These are phyloP conservation scores for Ictidomys tridecemlineatus DNA, from an alignment of 2,113 vertebrate species.

Conservation along the genomic window DNA sequence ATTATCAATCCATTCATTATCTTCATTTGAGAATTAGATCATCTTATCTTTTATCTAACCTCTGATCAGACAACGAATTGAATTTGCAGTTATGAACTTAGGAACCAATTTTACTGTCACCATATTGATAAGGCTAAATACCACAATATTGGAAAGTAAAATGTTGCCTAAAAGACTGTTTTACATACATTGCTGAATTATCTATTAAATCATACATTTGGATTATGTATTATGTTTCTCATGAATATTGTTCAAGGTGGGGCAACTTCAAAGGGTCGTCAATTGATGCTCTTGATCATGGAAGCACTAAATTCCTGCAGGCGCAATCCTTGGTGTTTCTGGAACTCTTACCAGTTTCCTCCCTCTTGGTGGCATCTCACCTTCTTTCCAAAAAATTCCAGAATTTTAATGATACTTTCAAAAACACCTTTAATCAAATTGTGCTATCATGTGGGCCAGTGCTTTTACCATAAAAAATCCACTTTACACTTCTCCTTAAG, in stretches of 20 bases:
- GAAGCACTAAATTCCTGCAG: neutral
- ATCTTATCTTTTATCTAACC: neutral
- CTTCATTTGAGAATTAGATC: neutral
- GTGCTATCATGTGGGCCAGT: conserved; percentile 72
- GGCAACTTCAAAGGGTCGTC: neutral
- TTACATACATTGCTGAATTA: neutral
- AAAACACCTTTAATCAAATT: conserved; percentile 70
- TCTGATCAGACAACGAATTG: neutral
- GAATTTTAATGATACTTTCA: conserved; percentile 63
- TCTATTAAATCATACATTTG: neutral
- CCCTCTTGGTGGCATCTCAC: conserved; percentile 4
- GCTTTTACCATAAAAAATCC: conserved; percentile 81
- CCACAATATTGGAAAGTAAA: neutral
- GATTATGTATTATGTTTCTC: neutral
- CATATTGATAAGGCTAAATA: neutral
- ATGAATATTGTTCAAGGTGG: neutral
- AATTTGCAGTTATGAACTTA: neutral
- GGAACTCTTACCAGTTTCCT: neutral
- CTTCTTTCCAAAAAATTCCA: neutral
- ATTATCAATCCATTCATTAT: neutral
- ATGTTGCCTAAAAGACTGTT: neutral
- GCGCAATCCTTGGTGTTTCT: neutral
- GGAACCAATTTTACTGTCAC: neutral
- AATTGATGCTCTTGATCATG: neutral
- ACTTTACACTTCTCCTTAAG: conserved; percentile 76